Evolutionary conservation across 2,797 vertebrate species (phyloP).

Genomic region (Neosilurus hyrtlii): DNA sequence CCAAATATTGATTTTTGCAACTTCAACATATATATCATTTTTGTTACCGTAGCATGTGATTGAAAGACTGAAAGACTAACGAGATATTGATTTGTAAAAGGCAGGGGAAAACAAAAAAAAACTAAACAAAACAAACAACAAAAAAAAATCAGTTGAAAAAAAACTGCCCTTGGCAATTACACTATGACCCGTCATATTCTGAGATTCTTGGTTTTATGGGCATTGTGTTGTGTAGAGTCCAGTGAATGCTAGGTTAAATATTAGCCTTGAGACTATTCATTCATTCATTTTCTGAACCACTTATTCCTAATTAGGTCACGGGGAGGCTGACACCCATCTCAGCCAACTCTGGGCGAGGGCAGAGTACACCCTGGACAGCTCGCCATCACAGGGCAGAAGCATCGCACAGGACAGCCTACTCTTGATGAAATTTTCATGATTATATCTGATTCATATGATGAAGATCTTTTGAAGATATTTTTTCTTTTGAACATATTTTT

Average conservation of each 20-base stretch:
- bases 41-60: conserved; percentile 59
- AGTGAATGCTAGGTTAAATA: neutral
- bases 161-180: conserved; percentile 27
- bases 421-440: no score
- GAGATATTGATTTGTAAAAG: conserved; percentile 60
- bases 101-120: neutral
- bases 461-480: neutral
- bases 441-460: neutral
- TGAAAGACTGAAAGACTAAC: conserved; percentile 60
- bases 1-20: conserved; percentile 69
- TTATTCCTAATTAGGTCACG: no score
- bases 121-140: conserved; percentile 51
- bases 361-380: no score
- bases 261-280: neutral
- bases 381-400: no score
- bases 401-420: no score
- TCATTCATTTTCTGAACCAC: no score
- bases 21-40: conserved; percentile 55
- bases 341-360: no score
- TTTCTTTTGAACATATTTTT: neutral
- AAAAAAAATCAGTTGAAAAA: conserved; percentile 2
- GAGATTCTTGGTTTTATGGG: neutral
- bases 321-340: no score
- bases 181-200: neutral
- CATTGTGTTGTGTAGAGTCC: neutral